A percentile compares a stretch with the other conserved stretches of the same genome.
Conservation (phyloP, 2,888 invertebrate genomes). For the Cheilosia variabilis region DNA sequence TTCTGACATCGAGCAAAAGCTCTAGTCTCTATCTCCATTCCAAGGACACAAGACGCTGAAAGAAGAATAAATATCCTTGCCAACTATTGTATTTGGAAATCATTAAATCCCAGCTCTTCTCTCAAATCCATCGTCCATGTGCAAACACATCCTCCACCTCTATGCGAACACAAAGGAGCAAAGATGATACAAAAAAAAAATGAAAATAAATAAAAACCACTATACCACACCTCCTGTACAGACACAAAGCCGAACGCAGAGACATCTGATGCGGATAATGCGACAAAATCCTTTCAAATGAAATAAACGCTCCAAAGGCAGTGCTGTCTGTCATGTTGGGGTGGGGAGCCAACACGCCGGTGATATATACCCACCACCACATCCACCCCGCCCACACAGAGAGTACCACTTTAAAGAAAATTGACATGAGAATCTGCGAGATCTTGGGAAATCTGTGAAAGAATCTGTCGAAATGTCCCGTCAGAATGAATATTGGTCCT, state of each 20-base stretch:
- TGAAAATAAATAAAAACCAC: constrained; percentile 13
- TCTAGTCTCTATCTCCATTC: no score
- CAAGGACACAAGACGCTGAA: no score
- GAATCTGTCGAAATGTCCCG: constrained; percentile 58
- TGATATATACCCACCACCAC: neutral
- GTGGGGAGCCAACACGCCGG: neutral
- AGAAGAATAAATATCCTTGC: neutral
- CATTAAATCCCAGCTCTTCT: constrained; percentile 50
- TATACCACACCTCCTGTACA: neutral
- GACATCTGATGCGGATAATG: constrained; percentile 72
- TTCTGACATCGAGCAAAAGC: no score
- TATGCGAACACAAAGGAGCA: neutral
- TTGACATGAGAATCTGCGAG: constrained; percentile 58
- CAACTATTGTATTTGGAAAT: constrained; percentile 53
- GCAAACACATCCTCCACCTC: constrained; percentile 30
- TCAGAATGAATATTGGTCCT: constrained; percentile 43
- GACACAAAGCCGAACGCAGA: constrained; percentile 41
- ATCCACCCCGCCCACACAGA: constrained; percentile 23
- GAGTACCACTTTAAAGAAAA: constrained; percentile 66
- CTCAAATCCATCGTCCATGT: constrained; percentile 40
- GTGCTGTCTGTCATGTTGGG: constrained; percentile 45
- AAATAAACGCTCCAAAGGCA: constrained; percentile 57
- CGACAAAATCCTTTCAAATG: constrained; percentile 68
- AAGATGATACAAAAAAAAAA: constrained; percentile 10
- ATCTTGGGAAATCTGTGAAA: constrained; percentile 39